A percentile compares a stretch with the other conserved stretches of the same genome.
Evolutionary conservation across 2,113 vertebrate species (phyloP).

Genomic region (Cryptoleucopteryx plumbea): DNA sequence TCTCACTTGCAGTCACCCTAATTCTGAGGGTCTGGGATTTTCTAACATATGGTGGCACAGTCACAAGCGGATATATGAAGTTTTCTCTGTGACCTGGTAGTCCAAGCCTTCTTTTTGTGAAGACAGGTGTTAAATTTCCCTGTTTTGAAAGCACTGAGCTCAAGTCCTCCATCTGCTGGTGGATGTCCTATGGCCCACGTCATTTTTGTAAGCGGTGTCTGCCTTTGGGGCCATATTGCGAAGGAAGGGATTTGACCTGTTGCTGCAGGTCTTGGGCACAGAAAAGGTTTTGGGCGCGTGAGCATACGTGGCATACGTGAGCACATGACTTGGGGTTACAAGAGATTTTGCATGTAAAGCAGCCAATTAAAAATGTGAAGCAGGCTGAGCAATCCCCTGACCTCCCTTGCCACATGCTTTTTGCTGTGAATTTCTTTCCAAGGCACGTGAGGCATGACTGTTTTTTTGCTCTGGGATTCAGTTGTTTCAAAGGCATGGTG

Average conservation of each 20-base stretch:
- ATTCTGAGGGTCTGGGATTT: background rate
- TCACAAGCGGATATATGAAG: background rate
- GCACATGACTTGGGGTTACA: background rate
- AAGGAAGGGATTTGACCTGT: background rate
- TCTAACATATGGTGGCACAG: rapidly evolving
- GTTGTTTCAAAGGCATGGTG: background rate
- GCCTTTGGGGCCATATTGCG: background rate
- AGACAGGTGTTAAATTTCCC: background rate
- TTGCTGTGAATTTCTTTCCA: background rate
- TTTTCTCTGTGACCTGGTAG: background rate
- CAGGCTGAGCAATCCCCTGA: background rate
- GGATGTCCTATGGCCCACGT: background rate
- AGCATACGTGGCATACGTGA: rapidly evolving
- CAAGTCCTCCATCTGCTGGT: background rate
- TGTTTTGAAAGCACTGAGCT: background rate
- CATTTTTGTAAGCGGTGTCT: background rate
- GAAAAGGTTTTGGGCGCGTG: background rate
- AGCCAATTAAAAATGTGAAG: background rate
- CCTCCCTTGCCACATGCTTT: background rate
- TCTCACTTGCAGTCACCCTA: background rate
- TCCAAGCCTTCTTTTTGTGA: background rate
- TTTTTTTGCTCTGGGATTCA: background rate
- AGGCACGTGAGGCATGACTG: background rate
- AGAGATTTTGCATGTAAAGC: background rate
- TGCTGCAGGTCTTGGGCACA: background rate